A percentile compares a stretch with the other conserved stretches of the same genome.
Evolutionary conservation across 53 echinoderm and acorn worm genomes (phyloP).

Genomic region (Zoroaster sp.): DNA sequence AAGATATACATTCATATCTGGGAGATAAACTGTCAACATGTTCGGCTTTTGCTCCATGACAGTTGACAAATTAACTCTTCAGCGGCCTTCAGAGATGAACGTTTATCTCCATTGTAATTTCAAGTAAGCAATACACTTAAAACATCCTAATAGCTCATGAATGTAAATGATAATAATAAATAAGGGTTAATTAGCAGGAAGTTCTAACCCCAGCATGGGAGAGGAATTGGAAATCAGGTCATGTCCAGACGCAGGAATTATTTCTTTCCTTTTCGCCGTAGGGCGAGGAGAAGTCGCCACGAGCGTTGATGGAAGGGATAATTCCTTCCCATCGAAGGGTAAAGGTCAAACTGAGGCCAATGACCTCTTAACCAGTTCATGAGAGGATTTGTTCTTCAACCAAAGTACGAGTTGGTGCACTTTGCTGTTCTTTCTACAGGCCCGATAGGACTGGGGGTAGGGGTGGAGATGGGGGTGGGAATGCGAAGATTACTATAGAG

Average conservation of each 20-base stretch:
- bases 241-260: neutral
- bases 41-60: neutral
- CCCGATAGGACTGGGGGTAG: no score
- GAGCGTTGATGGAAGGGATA: neutral
- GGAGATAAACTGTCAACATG: neutral
- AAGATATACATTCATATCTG: neutral
- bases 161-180: neutral
- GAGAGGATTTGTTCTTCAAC: no score
- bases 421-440: no score
- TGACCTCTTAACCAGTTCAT: no score
- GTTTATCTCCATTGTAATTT: neutral
- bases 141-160: neutral
- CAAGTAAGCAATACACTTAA: neutral
- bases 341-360: neutral
- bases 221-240: neutral
- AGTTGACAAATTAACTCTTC: neutral
- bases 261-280: neutral
- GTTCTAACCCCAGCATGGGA: neutral
- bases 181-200: neutral
- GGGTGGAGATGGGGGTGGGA: no score
- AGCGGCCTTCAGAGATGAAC: neutral
- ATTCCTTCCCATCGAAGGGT: neutral
- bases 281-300: neutral
- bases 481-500: no score
- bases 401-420: no score